Conservation (phyloP, 2,888 invertebrate genomes). For the Drosophila prolongata region DNA sequence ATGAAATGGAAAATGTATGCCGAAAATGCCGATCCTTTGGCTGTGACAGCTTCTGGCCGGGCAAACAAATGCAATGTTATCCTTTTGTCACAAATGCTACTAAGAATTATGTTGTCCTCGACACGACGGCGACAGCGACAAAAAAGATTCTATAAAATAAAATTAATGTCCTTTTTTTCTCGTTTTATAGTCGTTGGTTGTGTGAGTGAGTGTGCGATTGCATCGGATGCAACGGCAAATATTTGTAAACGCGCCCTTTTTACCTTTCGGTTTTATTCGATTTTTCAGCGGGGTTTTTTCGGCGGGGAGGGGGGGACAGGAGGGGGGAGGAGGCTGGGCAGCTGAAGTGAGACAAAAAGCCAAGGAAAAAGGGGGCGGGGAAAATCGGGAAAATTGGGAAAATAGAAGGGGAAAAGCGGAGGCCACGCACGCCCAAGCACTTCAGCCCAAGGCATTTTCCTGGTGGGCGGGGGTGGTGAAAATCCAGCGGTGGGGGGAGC, state of each 20-base stretch:
- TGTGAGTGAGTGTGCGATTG: conserved; percentile 27
- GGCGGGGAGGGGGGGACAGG: background rate
- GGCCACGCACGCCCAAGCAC: conserved; percentile 31
- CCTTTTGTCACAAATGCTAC: conserved; percentile 77
- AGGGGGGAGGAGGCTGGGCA: conserved; percentile 4
- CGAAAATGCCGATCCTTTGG: conserved; percentile 63
- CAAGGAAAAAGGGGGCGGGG: background rate
- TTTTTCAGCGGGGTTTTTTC: conserved; percentile 4
- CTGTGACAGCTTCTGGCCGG: conserved; percentile 77
- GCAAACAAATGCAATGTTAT: conserved; percentile 78
- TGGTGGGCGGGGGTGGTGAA: conserved; percentile 1
- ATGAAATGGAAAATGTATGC: conserved; percentile 55
- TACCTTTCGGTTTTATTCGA: conserved; percentile 14
- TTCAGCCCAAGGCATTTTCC: conserved; percentile 15
- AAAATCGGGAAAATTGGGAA: background rate
- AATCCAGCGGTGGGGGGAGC: background rate
- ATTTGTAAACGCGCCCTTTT: conserved; percentile 79
- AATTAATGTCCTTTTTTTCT: conserved; percentile 47
- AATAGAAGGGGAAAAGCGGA: conserved; percentile 10
- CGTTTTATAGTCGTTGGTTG: background rate
- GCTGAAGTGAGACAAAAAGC: conserved; percentile 31
- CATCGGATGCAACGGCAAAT: conserved; percentile 75
- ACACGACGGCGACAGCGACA: conserved; percentile 36
- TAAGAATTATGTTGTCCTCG: conserved; percentile 73
- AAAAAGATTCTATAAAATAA: conserved; percentile 29